These are phyloP conservation scores for Homalodisca vitripennis DNA, from an alignment of 1,140 invertebrate species.

Conservation along the genomic window DNA sequence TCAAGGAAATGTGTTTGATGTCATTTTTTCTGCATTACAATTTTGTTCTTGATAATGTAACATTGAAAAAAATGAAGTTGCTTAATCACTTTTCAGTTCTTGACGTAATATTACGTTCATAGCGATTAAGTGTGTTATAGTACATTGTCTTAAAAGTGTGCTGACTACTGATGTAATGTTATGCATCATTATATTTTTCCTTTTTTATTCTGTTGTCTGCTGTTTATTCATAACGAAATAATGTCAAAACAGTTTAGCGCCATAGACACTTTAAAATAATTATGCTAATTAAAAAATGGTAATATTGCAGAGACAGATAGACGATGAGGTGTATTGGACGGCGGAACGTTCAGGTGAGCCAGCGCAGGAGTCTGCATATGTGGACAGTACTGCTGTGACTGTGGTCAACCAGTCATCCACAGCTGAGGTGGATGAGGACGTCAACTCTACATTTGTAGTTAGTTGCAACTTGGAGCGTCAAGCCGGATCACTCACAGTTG, in stretches of 20 bases:
- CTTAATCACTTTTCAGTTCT: background rate
- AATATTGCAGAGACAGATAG: conserved; percentile 6
- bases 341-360: background rate
- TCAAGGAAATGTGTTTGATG: no score
- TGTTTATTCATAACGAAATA: background rate
- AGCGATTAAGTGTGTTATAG: background rate
- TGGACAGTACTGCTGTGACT: background rate
- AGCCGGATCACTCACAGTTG: conserved; percentile 32
- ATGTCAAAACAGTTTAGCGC: background rate
- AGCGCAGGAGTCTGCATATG: background rate
- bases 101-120: no score
- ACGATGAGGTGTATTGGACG: conserved; percentile 5
- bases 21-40: no score
- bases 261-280: background rate
- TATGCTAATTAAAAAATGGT: background rate
- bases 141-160: background rate
- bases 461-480: conserved; percentile 29
- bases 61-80: background rate
- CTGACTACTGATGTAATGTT: background rate
- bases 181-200: no score
- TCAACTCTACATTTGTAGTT: conserved; percentile 29
- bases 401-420: background rate
- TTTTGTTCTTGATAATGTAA: no score
- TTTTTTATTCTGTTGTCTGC: background rate
- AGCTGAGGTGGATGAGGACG: background rate